A percentile compares a stretch with the other conserved stretches of the same genome.
phyloP scores from a whole-genome alignment of 2,113 vertebrate species.

The Burhinus bistriatus region DNA sequence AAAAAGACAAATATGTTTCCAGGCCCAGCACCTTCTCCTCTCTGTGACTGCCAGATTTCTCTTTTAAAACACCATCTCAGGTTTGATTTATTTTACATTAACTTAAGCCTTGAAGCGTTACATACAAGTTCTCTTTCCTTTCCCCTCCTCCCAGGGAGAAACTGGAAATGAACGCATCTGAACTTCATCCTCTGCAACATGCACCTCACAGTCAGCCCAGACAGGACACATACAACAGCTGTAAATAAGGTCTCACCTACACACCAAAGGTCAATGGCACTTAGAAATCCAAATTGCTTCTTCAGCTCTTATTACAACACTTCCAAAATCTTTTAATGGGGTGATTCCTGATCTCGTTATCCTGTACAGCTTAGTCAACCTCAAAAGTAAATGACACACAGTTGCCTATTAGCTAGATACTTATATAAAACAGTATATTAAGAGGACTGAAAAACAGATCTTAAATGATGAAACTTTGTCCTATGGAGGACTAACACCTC shows the following conservation, averaged over 20 bases:
- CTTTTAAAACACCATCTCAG: conserved; percentile 44
- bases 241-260: background rate
- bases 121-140: background rate
- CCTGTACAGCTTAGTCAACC: background rate
- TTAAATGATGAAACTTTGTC: background rate
- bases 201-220: background rate
- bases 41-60: conserved; percentile 21
- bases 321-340: background rate
- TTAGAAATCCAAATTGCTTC: background rate
- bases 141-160: background rate
- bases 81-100: conserved; percentile 54
- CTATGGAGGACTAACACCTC: background rate
- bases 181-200: background rate
- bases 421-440: background rate
- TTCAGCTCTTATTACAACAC: background rate
- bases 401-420: background rate
- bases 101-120: background rate
- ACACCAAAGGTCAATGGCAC: background rate
- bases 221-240: background rate
- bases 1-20: conserved; percentile 67
- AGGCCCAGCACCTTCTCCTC: conserved; percentile 31
- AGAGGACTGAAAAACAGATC: background rate
- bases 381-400: background rate
- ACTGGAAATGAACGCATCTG: background rate
- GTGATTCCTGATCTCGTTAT: background rate